Evolutionary conservation across 2,113 vertebrate genomes (phyloP), one percentile per base, ranked within the genome.

Genomic region (Poecilia latipinna): DNA sequence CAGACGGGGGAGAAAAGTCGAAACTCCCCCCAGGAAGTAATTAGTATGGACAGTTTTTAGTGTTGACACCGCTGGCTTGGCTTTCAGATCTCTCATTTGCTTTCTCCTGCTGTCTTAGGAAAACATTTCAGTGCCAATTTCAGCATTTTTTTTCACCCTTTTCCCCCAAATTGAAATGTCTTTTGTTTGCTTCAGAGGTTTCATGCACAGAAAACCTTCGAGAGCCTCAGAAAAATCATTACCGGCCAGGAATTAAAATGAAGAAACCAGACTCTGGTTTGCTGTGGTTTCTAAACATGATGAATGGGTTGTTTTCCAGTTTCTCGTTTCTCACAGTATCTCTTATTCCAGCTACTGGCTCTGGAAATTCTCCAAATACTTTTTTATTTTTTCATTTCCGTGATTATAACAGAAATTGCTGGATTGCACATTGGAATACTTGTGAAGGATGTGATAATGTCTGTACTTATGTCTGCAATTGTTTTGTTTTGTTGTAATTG

Each of bases 31-130:
- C 78, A 86, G 90, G 79, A 89, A 75, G 83, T 87, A 69, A 92
- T 92, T 89, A 92, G 81, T 62, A 89, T 82, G 84, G 84, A 78
- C 62, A 78, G 78, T 83, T 88, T 83, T 80, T 64, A 77, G 78
- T 82, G 86, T 88, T 82, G 85, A 89, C 87, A 80, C 82, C 73
- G 33, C 80, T 85, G 83, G 85, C 82, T 86, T 79, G 4, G 79
- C 79, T 78, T 70, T 86, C 81, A 82, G 68, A 83, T 85, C 73
- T 77, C 77, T 76, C 85, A 68, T 86, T 88, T 88, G 70, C 82
- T 74, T 86, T 77, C 73, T 76, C 42, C 60, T 57, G 44, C 65
- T 60, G 75, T 83, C 79, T 80, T 64, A 82, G 83, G 83, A 78
- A 83, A 87, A 86, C 68, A 39, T 86, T 79, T 82, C 78, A 54